These are phyloP conservation scores for Podarcis raffonei DNA, from an alignment of 2,113 vertebrate species.

Conservation along the genomic window DNA sequence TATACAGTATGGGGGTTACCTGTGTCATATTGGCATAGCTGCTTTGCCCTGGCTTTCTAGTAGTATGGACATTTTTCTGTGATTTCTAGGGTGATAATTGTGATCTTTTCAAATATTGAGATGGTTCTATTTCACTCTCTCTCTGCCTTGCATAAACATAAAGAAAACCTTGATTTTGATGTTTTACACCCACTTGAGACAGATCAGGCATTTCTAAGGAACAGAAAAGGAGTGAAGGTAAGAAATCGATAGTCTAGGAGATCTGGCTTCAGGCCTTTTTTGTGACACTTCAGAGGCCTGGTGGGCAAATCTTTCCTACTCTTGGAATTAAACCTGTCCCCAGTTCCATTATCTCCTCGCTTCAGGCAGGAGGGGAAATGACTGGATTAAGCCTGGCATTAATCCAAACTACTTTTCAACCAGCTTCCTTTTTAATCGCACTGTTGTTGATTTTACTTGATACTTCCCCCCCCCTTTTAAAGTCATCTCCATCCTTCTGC, in stretches of 20 bases:
- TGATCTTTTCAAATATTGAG: neutral
- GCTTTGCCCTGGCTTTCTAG: neutral
- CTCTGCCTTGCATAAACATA: too few relatives aligned
- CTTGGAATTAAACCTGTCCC: neutral
- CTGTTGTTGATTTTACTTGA: neutral
- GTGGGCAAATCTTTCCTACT: accelerated
- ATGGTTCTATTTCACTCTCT: too few relatives aligned
- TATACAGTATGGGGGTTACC: neutral
- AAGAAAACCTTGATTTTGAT: too few relatives aligned
- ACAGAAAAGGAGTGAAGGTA: too few relatives aligned
- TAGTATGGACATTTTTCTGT: neutral
- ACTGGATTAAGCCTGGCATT: conserved; percentile 57
- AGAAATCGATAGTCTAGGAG: neutral
- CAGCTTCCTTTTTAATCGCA: neutral
- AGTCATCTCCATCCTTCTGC: neutral
- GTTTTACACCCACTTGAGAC: neutral
- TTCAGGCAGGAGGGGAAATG: conserved; percentile 54
- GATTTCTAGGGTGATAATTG: neutral
- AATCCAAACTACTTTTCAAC: conserved; percentile 23
- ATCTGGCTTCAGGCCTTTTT: neutral
- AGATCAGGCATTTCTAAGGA: neutral
- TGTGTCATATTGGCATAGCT: neutral
- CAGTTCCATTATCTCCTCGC: neutral
- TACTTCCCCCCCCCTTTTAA: neutral
- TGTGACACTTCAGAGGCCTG: neutral